Base-by-base conservation (phyloP, 1,140 invertebrate genomes). In the Zaprionus gabonicus region DNA sequence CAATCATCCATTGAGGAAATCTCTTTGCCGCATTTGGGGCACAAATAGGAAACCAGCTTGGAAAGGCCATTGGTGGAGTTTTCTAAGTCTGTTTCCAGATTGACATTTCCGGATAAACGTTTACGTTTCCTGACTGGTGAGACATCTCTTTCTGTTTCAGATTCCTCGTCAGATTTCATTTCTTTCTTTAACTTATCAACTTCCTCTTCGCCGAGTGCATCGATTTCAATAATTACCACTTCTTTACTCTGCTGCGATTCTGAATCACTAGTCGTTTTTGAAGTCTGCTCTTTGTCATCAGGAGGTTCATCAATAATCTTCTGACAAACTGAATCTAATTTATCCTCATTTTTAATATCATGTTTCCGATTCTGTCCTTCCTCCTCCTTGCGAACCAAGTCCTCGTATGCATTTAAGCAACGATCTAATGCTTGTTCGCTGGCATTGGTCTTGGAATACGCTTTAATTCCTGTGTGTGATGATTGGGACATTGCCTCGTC, bases 1-100 rank as follows among this genome's bases (percentile, higher is more conserved):
- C 91, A 92, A 1, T 70, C 76, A 2, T 76, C 74, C 87, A 92
- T 80, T 1, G 78, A 72, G 6, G 55, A 56, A 20, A 91, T 82
- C 53, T 92, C 83, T 17, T 80, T 85, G 17, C 91, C 91, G 64
- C 91, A 92, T 44, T 85, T 83, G 4, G 91, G 91, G 44, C 91
- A 92, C 34, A 92, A 72, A 28, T 79, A 92, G 4, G 76, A 56
- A 15, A 88, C 62, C 5, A 82, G 68, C 17, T 91, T 85, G 3
- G 57, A 62, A 0, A 85, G 57, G 0, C 76, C 81, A 31, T 63
- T 62, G 27, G 20, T 58, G 2, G 68, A 72, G 27, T 60, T 1
- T 6, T 78, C 83, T 4, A 25, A 3, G 15, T 87, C 84, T 0
- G 51, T 53, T 7, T 85, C 82, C 2, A 49, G 71, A 0, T 69